phyloP scores from a whole-genome alignment of 2,888 invertebrate species.

The Pinctada fucata region DNA sequence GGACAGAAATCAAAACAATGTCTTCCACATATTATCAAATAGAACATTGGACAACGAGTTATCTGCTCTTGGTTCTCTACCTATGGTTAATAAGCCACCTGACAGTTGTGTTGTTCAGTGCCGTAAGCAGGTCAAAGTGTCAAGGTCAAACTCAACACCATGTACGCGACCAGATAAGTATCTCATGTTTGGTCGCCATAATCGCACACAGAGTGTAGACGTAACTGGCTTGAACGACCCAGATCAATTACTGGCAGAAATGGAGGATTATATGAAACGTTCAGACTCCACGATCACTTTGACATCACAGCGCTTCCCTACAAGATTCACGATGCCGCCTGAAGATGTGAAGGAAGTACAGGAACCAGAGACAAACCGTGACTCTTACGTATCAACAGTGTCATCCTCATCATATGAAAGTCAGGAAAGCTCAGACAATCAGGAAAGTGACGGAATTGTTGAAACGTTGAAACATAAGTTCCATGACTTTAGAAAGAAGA shows the following conservation, averaged over 20 bases:
- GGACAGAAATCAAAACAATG: neutral
- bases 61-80: slow-evolving; percentile 15
- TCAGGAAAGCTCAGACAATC: slow-evolving; percentile 38
- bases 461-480: slow-evolving; percentile 67
- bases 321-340: slow-evolving; percentile 40
- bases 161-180: slow-evolving; percentile 10
- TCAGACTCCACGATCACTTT: slow-evolving; percentile 52
- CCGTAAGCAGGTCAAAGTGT: slow-evolving; percentile 12
- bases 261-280: slow-evolving; percentile 68
- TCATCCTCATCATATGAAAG: slow-evolving; percentile 69
- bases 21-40: too few relatives aligned
- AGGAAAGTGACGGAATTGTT: slow-evolving; percentile 57
- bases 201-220: slow-evolving; percentile 21
- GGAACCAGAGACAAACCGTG: slow-evolving; percentile 49
- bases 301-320: slow-evolving; percentile 57
- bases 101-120: slow-evolving; percentile 2
- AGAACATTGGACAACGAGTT: neutral
- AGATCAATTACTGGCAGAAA: slow-evolving; percentile 67
- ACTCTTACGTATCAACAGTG: slow-evolving; percentile 60
- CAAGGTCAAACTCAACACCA: slow-evolving; percentile 44
- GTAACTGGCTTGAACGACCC: slow-evolving; percentile 52
- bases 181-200: neutral
- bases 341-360: slow-evolving; percentile 40
- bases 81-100: slow-evolving; percentile 34
- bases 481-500: slow-evolving; percentile 56